Percentiles rank a stretch among this genome's conserved stretches.
These are phyloP conservation scores for Clarias macrocephalus DNA, from an alignment of 2,113 vertebrate genomes.

Conservation along the genomic window DNA sequence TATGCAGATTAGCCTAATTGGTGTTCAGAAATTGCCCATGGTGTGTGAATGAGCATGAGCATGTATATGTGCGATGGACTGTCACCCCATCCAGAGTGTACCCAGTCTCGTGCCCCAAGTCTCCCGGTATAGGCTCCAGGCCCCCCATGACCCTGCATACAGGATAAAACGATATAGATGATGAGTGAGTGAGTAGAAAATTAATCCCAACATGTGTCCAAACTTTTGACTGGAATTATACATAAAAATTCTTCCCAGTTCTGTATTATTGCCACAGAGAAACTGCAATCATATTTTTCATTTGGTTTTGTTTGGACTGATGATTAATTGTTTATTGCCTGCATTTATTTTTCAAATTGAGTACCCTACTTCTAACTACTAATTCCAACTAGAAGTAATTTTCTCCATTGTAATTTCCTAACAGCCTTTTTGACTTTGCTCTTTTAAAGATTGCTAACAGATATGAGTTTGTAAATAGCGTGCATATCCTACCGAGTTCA, in stretches of 20 bases:
- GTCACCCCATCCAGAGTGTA: no score
- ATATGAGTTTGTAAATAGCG: not conserved
- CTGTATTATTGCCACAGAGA: not conserved
- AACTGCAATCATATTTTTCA: not conserved
- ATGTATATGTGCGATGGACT: no score
- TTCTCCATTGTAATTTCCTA: slow-evolving; percentile 32
- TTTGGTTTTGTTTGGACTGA: not conserved
- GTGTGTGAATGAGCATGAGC: no score
- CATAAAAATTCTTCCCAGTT: not conserved
- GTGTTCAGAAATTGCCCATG: no score
- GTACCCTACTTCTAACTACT: slow-evolving; percentile 58
- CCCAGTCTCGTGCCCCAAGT: no score
- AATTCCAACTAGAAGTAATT: slow-evolving; percentile 61
- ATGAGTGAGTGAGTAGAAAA: no score
- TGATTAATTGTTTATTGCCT: slow-evolving; percentile 21
- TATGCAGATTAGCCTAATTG: no score
- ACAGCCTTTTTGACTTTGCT: slow-evolving; percentile 18
- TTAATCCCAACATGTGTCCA: no score
- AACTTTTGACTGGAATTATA: not conserved
- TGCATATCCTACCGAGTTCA: not conserved
- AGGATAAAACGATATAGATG: no score
- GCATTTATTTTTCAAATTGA: slow-evolving; percentile 42
- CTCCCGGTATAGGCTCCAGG: no score
- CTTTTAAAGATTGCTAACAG: not conserved
- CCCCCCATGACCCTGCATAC: no score